These are phyloP conservation scores for Oreohelix idahoensis DNA, from an alignment of 1,140 invertebrate species.

Conservation along the genomic window DNA sequence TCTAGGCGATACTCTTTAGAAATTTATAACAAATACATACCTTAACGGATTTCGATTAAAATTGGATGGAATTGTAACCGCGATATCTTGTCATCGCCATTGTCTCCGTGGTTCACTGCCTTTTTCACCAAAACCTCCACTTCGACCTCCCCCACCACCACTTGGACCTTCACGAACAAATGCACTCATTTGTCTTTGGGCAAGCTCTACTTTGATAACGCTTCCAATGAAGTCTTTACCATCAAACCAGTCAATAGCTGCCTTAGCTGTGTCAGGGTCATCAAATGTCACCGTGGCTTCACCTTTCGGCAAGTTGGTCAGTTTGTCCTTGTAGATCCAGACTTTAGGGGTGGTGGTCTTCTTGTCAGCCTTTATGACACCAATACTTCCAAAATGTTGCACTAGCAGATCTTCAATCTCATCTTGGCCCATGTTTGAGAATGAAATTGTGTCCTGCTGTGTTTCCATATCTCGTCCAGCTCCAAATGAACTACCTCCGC, in stretches of 20 bases:
- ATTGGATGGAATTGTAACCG: too few species aligned
- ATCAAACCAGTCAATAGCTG: slow-evolving; percentile 97
- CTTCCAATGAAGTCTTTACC: slow-evolving; percentile 76
- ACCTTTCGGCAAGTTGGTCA: slow-evolving; percentile 91
- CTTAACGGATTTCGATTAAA: too few species aligned
- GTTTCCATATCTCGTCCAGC: slow-evolving; percentile 56
- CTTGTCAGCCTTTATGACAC: slow-evolving; percentile 97
- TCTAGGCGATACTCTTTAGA: too few species aligned
- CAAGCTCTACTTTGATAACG: too few species aligned
- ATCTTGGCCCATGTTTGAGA: slow-evolving; percentile 89
- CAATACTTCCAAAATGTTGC: slow-evolving; percentile 95
- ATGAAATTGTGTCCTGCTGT: slow-evolving; percentile 91
- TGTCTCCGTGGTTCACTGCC: too few species aligned
- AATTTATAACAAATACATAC: too few species aligned
- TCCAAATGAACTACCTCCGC: slow-evolving; percentile 25
- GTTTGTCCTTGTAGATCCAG: slow-evolving; percentile 98
- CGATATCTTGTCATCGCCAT: too few species aligned
- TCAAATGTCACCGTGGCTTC: slow-evolving; percentile 98
- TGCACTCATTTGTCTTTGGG: too few species aligned
- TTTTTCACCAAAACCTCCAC: neutral
- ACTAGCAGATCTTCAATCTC: slow-evolving; percentile 90
- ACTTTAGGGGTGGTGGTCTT: slow-evolving; percentile 94
- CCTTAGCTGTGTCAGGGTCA: slow-evolving; percentile 92
- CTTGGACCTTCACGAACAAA: too few species aligned
- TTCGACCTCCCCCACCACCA: slow-evolving; percentile 20